phyloP scores from a whole-genome alignment of 2,888 invertebrate species.

The Hoplodrina blanda region DNA sequence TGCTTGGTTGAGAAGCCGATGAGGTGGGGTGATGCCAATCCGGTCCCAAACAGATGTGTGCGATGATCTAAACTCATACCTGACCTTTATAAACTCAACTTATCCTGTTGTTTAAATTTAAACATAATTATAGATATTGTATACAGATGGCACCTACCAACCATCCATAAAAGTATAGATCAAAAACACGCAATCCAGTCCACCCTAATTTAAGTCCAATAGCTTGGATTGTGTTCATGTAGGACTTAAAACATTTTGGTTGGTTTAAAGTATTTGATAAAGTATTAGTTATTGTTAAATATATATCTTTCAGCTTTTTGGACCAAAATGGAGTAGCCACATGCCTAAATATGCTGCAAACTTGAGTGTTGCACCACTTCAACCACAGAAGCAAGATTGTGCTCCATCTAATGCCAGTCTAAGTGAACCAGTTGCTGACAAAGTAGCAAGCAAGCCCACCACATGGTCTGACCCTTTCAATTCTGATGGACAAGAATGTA shows the following conservation, averaged over 20 bases:
- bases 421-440: constrained; percentile 73
- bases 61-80: no score
- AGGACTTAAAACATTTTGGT: not conserved
- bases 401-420: constrained; percentile 68
- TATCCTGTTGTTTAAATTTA: no score
- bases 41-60: no score
- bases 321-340: constrained; percentile 94
- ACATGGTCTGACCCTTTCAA: constrained; percentile 85
- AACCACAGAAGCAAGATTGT: constrained; percentile 93
- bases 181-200: not conserved
- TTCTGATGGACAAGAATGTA: constrained; percentile 88
- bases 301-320: constrained; percentile 92
- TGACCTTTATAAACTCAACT: no score
- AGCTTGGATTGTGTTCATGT: not conserved
- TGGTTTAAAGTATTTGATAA: not conserved
- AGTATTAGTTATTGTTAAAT: not conserved
- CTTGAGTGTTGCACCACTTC: constrained; percentile 94
- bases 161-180: not conserved
- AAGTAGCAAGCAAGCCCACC: constrained; percentile 68
- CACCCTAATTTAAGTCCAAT: not conserved
- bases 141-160: not conserved
- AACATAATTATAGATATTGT: no score
- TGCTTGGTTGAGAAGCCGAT: no score
- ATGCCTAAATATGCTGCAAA: constrained; percentile 97
- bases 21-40: no score